phyloP scores from a whole-genome alignment of 30 jellyfish, hydroid and myxozoan species.

The Haliclystus octoradiatus region DNA sequence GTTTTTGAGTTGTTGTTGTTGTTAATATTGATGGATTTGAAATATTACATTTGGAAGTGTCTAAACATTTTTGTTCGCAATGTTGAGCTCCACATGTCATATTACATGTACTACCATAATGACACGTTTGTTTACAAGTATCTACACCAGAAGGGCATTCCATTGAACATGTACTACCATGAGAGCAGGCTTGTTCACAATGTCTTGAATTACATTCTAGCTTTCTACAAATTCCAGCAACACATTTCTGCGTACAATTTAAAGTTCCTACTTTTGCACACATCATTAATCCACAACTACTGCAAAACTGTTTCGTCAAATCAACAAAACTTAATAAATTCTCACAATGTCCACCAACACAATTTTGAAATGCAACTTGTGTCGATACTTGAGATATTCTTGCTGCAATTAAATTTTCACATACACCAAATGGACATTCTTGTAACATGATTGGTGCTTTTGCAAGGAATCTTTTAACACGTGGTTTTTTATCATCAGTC shows the following conservation, averaged over 20 bases:
- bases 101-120: constrained; percentile 53
- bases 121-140: constrained; percentile 64
- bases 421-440: constrained; percentile 68
- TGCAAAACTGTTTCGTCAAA: constrained; percentile 71
- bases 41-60: constrained; percentile 39
- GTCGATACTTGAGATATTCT: neutral
- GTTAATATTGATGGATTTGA: neutral
- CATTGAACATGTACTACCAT: constrained; percentile 51
- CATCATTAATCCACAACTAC: constrained; percentile 54
- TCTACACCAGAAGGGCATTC: constrained; percentile 47
- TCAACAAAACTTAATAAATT: constrained; percentile 38
- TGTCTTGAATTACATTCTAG: constrained; percentile 53
- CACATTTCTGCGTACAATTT: constrained; percentile 82
- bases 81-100: constrained; percentile 23
- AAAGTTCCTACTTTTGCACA: constrained; percentile 49
- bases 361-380: constrained; percentile 58
- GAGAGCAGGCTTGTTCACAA: constrained; percentile 84
- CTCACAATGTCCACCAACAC: constrained; percentile 59
- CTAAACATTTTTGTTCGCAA: constrained; percentile 7
- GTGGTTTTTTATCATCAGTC: constrained; percentile 32
- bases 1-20: neutral
- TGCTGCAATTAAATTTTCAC: constrained; percentile 55
- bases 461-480: constrained; percentile 44
- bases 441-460: constrained; percentile 76
- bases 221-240: constrained; percentile 36